Evolutionary conservation across 2,888 invertebrate species (phyloP), one percentile per base, ranked within the genome.

Genomic region (Erpobdella octoculata): DNA sequence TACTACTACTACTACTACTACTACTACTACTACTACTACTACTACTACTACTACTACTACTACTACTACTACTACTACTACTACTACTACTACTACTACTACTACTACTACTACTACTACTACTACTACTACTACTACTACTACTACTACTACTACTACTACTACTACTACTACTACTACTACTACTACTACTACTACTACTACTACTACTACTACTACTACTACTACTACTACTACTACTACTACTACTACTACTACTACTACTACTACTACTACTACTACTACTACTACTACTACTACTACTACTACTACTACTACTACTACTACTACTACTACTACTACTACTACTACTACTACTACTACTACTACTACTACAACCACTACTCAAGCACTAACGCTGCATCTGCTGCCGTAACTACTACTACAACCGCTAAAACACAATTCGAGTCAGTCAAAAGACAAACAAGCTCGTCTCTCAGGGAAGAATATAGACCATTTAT

Each of bases 331-430:
- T 41, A 41, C 46, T 41, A 15, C 46, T 41, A 41, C 46, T 41
- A 41, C 46, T 41, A 41, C n/a, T 41, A 41, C 46, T 41, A 41
- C 46, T 41, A 41, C n/a, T 15, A 41, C 46, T 41, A 41, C 46
- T 41, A 41, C 46, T 41, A 41, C 46, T 41, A 41, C 46, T 41
- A 41, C 46, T 41, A 41, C 46, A 41, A 41, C 46, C 46, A 41
- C 46, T 41, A 41, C 46, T n/a, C 46, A n/a, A n/a, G n/a, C n/a
- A n/a, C n/a, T n/a, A n/a, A n/a, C n/a, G n/a, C n/a, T n/a, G n/a
- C n/a, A n/a, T n/a, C n/a, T n/a, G n/a, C n/a, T n/a, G n/a, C n/a
- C n/a, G n/a, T n/a, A n/a, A n/a, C n/a, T n/a, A n/a, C n/a, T n/a
- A n/a, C n/a, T n/a, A n/a, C n/a, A n/a, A n/a, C n/a, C n/a, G n/a